Percentiles rank a stretch among this genome's conserved stretches.
Evolutionary conservation across 2,888 invertebrate species (phyloP).

Genomic region (Osedax fenrisi): DNA sequence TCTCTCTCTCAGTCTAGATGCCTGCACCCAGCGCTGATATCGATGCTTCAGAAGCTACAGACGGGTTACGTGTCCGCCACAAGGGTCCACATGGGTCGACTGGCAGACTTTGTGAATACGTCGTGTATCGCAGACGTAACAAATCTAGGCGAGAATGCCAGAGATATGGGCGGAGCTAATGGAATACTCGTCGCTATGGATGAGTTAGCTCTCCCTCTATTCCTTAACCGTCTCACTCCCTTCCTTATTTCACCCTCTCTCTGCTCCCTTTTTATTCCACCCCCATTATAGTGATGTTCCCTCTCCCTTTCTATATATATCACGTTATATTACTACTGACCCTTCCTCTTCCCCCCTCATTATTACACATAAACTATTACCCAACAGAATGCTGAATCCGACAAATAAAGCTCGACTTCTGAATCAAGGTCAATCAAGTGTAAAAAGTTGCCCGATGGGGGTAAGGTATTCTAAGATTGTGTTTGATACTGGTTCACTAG

Average conservation of each 20-base stretch:
- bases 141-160: constrained; percentile 56
- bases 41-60: constrained; percentile 91
- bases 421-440: not conserved
- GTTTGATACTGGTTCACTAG: no score
- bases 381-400: not conserved
- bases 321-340: no score
- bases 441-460: no score
- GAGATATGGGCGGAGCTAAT: not conserved
- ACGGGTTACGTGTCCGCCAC: constrained; percentile 98
- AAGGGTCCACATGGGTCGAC: constrained; percentile 78
- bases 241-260: not conserved
- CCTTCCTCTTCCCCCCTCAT: no score
- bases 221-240: not conserved
- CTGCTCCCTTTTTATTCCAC: not conserved
- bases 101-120: constrained; percentile 87
- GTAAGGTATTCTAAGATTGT: no score
- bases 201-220: not conserved
- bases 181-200: not conserved
- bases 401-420: not conserved
- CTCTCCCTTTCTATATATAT: no score
- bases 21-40: constrained; percentile 76
- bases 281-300: no score
- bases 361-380: no score
- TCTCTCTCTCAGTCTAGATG: not conserved
- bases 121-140: constrained; percentile 93